Evolutionary conservation across 2,888 invertebrate species (phyloP).

Genomic region (Dusona sp.): DNA sequence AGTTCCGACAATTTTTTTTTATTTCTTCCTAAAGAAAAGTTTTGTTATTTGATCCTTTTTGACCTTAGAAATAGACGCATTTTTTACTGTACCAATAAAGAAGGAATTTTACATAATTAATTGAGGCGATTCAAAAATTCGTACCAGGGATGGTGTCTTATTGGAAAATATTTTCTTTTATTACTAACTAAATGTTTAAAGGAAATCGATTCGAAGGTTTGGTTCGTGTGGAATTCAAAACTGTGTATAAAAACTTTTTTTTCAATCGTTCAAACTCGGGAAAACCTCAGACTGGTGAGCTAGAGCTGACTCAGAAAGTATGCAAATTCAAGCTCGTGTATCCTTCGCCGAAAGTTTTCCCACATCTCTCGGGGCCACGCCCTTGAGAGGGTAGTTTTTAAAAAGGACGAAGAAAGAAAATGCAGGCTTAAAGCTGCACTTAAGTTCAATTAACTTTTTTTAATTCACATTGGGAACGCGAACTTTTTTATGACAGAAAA

Average conservation of each 20-base stretch:
- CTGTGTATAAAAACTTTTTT: background rate
- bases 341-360: constrained; percentile 12
- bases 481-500: background rate
- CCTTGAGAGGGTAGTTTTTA: background rate
- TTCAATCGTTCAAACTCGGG: constrained; percentile 9
- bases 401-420: constrained; percentile 3
- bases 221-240: constrained; percentile 1
- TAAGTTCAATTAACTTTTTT: background rate
- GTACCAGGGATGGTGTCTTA: background rate
- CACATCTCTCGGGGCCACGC: constrained; percentile 11
- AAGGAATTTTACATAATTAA: background rate
- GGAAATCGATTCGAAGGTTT: background rate
- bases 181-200: background rate
- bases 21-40: background rate
- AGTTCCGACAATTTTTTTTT: background rate
- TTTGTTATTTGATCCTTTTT: background rate
- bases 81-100: background rate
- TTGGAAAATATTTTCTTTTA: background rate
- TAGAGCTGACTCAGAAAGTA: constrained; percentile 1
- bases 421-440: background rate
- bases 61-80: background rate
- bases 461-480: background rate
- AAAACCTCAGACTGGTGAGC: constrained; percentile 5
- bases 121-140: background rate
- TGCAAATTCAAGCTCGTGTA: constrained; percentile 21